Percentiles rank a stretch among this genome's conserved stretches.
phyloP scores from a whole-genome alignment of 2,797 vertebrate genomes.

The Cottoperca gobio region DNA sequence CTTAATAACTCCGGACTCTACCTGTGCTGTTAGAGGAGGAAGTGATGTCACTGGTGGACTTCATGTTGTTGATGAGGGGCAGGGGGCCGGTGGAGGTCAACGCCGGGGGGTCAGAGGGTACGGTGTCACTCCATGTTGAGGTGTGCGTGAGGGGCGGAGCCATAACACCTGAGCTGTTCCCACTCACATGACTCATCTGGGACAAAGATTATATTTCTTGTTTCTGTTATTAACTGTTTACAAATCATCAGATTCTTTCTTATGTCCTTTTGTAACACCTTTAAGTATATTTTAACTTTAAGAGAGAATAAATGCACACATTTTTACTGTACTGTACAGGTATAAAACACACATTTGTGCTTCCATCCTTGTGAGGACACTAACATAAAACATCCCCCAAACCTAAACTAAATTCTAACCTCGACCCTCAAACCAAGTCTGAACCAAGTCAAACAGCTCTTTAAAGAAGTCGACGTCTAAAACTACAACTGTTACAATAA shows the following conservation, averaged over 20 bases:
- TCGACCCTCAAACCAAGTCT: not conserved
- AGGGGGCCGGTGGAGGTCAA: constrained; percentile 72
- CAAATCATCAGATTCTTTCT: not conserved
- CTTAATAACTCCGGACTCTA: constrained; percentile 48
- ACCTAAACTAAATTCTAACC: not conserved
- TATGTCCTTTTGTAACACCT: not conserved
- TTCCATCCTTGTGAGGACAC: no score
- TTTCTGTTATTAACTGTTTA: not conserved
- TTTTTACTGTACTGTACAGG: not conserved
- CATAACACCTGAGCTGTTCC: constrained; percentile 79
- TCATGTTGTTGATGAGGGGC: constrained; percentile 80
- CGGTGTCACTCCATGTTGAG: constrained; percentile 72
- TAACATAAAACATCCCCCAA: not conserved
- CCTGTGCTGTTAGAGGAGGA: constrained; percentile 83
- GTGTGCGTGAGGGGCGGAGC: constrained; percentile 58
- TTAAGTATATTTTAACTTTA: not conserved
- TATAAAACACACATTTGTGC: no score
- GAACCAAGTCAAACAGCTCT: no score
- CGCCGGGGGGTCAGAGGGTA: constrained; percentile 60
- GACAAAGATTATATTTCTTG: constrained; percentile 25
- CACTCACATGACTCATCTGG: constrained; percentile 84
- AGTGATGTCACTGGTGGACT: constrained; percentile 75
- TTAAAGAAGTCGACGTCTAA: no score
- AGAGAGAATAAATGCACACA: not conserved
- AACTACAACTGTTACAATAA: no score